Conservation (phyloP, 2,113 vertebrate genomes). For the Tachysurus fulvidraco region DNA sequence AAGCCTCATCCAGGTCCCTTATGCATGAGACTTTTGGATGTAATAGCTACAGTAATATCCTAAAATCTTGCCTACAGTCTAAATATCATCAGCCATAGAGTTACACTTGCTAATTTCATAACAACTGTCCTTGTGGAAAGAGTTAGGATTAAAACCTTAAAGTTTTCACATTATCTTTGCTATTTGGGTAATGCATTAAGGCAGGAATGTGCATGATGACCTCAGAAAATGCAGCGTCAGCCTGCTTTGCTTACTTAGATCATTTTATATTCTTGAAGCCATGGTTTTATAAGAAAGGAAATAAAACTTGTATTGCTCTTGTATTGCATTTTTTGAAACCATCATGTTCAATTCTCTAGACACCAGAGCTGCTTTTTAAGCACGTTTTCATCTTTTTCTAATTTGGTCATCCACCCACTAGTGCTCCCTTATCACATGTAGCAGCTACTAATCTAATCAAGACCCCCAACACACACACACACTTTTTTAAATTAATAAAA, state of each 20-base stretch:
- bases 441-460: not conserved
- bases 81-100: not conserved
- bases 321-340: not conserved
- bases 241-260: not conserved
- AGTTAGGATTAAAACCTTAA: not conserved
- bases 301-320: not conserved
- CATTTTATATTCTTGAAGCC: not conserved
- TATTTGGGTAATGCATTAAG: not conserved
- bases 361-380: not conserved
- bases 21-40: not conserved
- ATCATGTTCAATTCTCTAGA: not conserved
- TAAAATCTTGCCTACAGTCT: not conserved
- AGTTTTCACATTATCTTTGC: not conserved
- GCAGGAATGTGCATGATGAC: not conserved
- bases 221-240: conserved; percentile 7
- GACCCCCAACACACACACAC: not conserved
- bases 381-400: not conserved
- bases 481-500: not conserved
- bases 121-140: not conserved
- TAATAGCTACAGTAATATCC: not conserved
- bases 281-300: conserved; percentile 20
- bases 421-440: not conserved
- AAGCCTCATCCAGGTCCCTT: not conserved
- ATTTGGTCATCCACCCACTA: not conserved
- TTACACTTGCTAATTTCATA: not conserved